phyloP scores from a whole-genome alignment of 2,888 invertebrate genomes.

The Abscondita cerata region DNA sequence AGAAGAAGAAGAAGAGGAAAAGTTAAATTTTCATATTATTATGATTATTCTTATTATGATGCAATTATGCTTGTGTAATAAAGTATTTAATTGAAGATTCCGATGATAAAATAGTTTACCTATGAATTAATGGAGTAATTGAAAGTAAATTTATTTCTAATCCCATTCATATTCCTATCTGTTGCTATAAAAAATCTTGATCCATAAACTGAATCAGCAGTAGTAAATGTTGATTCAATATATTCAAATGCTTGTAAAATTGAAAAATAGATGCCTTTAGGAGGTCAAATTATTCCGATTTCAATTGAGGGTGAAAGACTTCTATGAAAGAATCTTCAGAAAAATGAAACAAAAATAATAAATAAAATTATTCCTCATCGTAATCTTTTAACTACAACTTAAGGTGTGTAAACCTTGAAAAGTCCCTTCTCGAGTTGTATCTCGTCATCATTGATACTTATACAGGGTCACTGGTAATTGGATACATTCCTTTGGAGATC shows the following conservation, averaged over 20 bases:
- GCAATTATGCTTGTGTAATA: too few species aligned
- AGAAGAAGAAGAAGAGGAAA: too few species aligned
- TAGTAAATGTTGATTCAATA: slow-evolving; percentile 66
- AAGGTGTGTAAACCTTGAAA: slow-evolving; percentile 70
- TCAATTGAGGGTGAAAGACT: slow-evolving; percentile 64
- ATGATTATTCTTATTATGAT: too few species aligned
- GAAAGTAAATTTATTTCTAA: too few species aligned
- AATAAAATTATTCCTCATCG: slow-evolving; percentile 77
- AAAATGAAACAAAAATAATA: slow-evolving; percentile 70
- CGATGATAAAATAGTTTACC: too few species aligned
- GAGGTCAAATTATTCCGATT: slow-evolving; percentile 70
- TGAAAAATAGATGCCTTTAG: slow-evolving; percentile 70
- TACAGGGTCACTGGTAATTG: too few species aligned
- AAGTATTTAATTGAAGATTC: too few species aligned
- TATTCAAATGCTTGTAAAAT: slow-evolving; percentile 74
- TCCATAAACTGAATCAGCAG: slow-evolving; percentile 70
- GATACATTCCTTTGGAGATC: too few species aligned
- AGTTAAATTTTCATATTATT: too few species aligned
- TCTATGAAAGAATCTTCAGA: slow-evolving; percentile 67
- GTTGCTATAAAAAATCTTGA: slow-evolving; percentile 76
- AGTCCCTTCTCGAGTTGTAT: slow-evolving; percentile 71
- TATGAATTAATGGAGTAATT: too few species aligned
- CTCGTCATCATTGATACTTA: slow-evolving; percentile 74
- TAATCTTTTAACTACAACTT: slow-evolving; percentile 64
- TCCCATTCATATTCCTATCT: too few species aligned